Percentiles rank a stretch among this genome's conserved stretches.
phyloP scores from a whole-genome alignment of 2,113 vertebrate species.

The Macaca mulatta region DNA sequence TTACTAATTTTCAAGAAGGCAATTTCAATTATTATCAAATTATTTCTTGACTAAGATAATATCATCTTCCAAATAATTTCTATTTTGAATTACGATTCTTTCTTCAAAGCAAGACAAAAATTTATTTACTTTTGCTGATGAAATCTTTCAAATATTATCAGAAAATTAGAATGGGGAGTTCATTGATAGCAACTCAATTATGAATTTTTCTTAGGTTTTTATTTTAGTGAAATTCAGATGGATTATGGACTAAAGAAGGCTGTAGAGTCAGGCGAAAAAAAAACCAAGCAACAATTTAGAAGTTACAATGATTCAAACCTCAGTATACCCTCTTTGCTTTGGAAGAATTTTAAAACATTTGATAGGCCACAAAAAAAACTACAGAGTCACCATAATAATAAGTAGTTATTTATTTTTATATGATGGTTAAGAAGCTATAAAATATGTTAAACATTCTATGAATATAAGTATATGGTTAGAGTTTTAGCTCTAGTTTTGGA shows the following conservation, averaged over 20 bases:
- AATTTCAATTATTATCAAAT: neutral
- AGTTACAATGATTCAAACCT: neutral
- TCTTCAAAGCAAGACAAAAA: neutral
- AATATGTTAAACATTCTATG: neutral
- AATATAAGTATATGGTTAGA: neutral
- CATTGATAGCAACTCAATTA: neutral
- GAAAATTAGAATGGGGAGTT: neutral
- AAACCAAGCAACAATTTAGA: neutral
- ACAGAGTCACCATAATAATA: neutral
- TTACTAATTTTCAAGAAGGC: neutral
- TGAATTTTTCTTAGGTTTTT: slow-evolving; percentile 10
- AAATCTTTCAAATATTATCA: neutral
- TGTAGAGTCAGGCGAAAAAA: neutral
- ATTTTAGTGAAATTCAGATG: neutral
- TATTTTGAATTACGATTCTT: neutral
- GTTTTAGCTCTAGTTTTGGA: neutral
- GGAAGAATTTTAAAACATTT: neutral
- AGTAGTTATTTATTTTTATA: neutral
- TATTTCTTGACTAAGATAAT: neutral
- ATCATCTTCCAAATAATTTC: neutral
- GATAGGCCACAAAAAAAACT: neutral
- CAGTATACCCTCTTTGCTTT: neutral
- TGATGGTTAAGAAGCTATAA: neutral
- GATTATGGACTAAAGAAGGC: neutral
- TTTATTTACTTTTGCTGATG: neutral